phyloP scores from a whole-genome alignment of 2,113 vertebrate genomes.

The Carassius gibelio region DNA sequence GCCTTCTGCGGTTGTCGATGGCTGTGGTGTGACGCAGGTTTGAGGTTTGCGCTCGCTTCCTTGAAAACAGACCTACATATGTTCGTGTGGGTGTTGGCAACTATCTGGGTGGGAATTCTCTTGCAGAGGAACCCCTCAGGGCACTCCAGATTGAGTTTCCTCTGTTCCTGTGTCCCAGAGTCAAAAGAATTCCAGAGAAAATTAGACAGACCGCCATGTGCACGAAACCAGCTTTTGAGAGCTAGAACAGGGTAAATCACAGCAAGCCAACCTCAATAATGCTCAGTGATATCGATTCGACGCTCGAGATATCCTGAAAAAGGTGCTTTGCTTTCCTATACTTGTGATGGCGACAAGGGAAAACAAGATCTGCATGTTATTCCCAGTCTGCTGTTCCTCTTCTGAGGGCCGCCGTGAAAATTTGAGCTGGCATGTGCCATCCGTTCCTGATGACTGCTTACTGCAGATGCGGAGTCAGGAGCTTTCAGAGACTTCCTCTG shows the following conservation, averaged over 20 bases:
- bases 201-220: slow-evolving; percentile 71
- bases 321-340: slow-evolving; percentile 30
- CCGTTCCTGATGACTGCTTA: slow-evolving; percentile 68
- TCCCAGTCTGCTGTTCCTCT: slow-evolving; percentile 28
- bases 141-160: slow-evolving; percentile 73
- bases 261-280: slow-evolving; percentile 60
- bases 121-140: slow-evolving; percentile 69
- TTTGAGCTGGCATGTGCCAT: slow-evolving; percentile 69
- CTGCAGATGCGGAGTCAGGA: slow-evolving; percentile 64
- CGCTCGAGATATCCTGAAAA: slow-evolving; percentile 42
- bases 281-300: slow-evolving; percentile 64
- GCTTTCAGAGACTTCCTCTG: slow-evolving; percentile 3
- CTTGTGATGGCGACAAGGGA: not conserved
- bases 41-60: slow-evolving; percentile 29
- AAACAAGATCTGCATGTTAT: slow-evolving; percentile 48
- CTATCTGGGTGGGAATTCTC: slow-evolving; percentile 67
- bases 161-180: slow-evolving; percentile 73
- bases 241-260: slow-evolving; percentile 15
- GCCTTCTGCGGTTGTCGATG: slow-evolving; percentile 40
- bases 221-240: slow-evolving; percentile 22
- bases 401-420: slow-evolving; percentile 59
- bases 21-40: slow-evolving; percentile 38
- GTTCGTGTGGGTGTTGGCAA: slow-evolving; percentile 55
- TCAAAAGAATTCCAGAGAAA: slow-evolving; percentile 80
- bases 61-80: slow-evolving; percentile 54